These are phyloP conservation scores for Sciurus niger DNA, from an alignment of 2,113 vertebrate genomes.

Conservation along the genomic window DNA sequence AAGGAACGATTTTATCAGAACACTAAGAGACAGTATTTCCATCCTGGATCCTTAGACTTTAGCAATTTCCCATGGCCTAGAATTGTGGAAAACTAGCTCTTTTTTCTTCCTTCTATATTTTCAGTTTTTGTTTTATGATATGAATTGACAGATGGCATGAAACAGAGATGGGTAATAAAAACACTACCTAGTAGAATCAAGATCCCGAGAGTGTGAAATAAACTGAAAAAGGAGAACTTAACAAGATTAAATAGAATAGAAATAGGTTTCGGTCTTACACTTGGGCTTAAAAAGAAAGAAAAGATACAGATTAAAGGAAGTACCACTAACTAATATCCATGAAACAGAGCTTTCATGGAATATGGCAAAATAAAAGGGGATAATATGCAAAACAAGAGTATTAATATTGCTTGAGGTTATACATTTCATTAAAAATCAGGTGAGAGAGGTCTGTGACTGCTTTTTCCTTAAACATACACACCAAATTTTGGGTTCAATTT, in stretches of 20 bases:
- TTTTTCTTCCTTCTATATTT: too few species aligned
- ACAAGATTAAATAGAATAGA: neutral
- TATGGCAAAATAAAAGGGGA: neutral
- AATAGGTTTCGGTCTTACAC: neutral
- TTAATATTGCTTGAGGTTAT: neutral
- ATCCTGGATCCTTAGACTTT: neutral
- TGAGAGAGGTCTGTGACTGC: neutral
- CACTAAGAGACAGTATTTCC: neutral
- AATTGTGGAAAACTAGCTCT: neutral
- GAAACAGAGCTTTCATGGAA: neutral
- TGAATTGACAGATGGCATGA: neutral
- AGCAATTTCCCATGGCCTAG: neutral
- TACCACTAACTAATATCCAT: neutral
- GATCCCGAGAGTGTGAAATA: neutral
- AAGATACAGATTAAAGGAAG: neutral
- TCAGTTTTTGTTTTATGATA: neutral
- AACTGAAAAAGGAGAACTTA: neutral
- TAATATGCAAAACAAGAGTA: neutral
- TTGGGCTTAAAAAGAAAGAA: neutral
- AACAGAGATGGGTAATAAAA: neutral
- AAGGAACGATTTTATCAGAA: conserved; percentile 13
- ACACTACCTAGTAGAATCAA: neutral
- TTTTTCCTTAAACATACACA: neutral
- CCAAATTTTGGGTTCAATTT: neutral
- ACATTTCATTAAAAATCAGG: neutral